Percentiles rank a stretch among this genome's conserved stretches.
Conservation (phyloP, 2,888 invertebrate species). For the Tenthredo livida region DNA sequence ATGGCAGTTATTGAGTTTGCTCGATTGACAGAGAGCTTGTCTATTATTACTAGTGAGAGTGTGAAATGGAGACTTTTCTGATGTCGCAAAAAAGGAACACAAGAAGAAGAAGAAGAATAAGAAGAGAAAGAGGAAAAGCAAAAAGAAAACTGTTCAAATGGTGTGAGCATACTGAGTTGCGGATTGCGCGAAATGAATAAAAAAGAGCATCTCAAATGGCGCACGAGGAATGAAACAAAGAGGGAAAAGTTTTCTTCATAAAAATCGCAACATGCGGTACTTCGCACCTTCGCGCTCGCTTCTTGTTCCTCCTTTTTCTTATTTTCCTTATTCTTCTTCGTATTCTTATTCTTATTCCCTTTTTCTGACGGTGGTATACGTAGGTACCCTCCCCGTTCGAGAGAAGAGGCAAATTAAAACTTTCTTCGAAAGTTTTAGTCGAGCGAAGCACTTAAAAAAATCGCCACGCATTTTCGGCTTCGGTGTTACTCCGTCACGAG, state of each 20-base stretch:
- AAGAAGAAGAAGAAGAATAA: background rate
- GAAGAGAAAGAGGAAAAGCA: background rate
- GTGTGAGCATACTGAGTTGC: slow-evolving; percentile 24
- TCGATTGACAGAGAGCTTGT: background rate
- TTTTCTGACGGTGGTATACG: background rate
- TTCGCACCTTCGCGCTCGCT: slow-evolving; percentile 39
- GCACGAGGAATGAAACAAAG: slow-evolving; percentile 31
- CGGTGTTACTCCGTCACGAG: slow-evolving; percentile 5
- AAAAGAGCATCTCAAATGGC: slow-evolving; percentile 28
- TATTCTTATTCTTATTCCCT: slow-evolving; percentile 39
- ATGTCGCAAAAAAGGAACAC: background rate
- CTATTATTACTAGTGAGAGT: background rate
- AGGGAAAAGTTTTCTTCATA: slow-evolving; percentile 63
- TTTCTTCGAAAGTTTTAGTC: slow-evolving; percentile 59
- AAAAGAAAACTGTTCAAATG: background rate
- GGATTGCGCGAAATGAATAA: slow-evolving; percentile 45
- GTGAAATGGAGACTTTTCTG: background rate
- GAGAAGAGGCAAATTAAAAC: slow-evolving; percentile 62
- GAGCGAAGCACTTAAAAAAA: slow-evolving; percentile 51
- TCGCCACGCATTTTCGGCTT: slow-evolving; percentile 54
- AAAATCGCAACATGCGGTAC: slow-evolving; percentile 62
- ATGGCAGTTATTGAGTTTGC: background rate
- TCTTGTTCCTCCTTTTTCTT: slow-evolving; percentile 36
- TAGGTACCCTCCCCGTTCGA: slow-evolving; percentile 25
- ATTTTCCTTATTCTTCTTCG: background rate